A percentile compares a stretch with the other conserved stretches of the same genome.
phyloP scores from a whole-genome alignment of 1,140 invertebrate genomes.

The Heterodera carotae region DNA sequence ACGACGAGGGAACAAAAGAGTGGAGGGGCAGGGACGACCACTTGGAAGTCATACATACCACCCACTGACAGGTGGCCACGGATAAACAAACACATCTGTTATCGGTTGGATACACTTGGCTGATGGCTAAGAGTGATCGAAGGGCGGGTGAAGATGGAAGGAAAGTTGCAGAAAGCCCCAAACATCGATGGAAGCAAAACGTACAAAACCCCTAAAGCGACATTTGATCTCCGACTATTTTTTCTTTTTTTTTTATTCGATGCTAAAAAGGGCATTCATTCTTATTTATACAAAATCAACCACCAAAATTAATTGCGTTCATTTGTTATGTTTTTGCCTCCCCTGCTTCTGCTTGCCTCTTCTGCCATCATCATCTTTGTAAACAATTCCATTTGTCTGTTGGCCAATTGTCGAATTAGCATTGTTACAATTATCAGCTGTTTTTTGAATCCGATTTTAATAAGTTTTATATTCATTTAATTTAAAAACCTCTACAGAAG shows the following conservation, averaged over 20 bases:
- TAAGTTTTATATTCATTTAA: too few relatives aligned
- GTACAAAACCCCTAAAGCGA: too few relatives aligned
- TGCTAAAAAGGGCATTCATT: too few relatives aligned
- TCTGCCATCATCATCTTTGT: conserved; percentile 25
- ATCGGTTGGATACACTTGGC: not conserved
- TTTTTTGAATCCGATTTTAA: not conserved
- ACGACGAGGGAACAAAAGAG: not conserved
- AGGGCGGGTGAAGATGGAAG: not conserved
- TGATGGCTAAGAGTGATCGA: conserved; percentile 7
- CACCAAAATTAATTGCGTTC: too few relatives aligned
- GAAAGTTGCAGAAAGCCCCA: not conserved
- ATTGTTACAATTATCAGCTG: conserved; percentile 25
- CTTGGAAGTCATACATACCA: not conserved
- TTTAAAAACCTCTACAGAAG: conserved; percentile 70
- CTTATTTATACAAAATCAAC: too few relatives aligned
- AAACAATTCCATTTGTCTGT: conserved; percentile 31
- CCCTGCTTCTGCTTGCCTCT: conserved; percentile 13
- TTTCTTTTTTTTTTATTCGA: too few relatives aligned
- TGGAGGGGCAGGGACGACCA: not conserved
- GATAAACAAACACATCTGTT: conserved; percentile 28
- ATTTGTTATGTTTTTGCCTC: conserved; percentile 13
- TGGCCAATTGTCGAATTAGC: conserved; percentile 23
- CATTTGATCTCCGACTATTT: too few relatives aligned
- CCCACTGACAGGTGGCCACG: conserved; percentile 6
- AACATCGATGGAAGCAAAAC: not conserved